phyloP scores from a whole-genome alignment of 2,797 vertebrate genomes.

The Menidia menidia region DNA sequence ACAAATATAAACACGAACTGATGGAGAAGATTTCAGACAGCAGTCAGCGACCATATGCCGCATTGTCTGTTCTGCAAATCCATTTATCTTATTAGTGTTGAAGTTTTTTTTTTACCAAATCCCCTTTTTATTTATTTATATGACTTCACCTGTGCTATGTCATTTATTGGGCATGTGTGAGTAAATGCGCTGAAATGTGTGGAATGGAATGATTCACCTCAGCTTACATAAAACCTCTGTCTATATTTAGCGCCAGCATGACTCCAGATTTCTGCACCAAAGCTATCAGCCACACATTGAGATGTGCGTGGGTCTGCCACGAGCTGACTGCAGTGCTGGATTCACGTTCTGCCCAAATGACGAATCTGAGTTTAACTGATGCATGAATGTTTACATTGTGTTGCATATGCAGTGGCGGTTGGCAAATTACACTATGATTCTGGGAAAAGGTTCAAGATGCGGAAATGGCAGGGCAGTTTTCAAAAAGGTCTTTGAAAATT shows the following conservation, averaged over 20 bases:
- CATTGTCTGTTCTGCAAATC: slow-evolving; percentile 22
- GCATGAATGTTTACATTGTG: slow-evolving; percentile 13
- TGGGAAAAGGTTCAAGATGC: neutral
- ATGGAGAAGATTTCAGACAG: slow-evolving; percentile 27
- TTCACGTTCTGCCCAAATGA: slow-evolving; percentile 51
- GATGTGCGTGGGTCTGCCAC: slow-evolving; percentile 79
- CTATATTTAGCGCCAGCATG: slow-evolving; percentile 86
- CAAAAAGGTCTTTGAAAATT: neutral
- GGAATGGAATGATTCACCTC: slow-evolving; percentile 84
- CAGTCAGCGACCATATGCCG: slow-evolving; percentile 27
- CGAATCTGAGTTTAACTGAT: slow-evolving; percentile 20
- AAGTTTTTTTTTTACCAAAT: slow-evolving; percentile 25
- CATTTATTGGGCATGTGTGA: slow-evolving; percentile 50
- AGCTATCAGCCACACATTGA: slow-evolving; percentile 83
- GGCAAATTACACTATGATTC: neutral
- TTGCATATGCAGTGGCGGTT: neutral
- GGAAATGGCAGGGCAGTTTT: neutral
- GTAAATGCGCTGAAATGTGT: slow-evolving; percentile 73
- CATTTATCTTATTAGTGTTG: slow-evolving; percentile 16
- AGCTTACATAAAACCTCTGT: slow-evolving; percentile 85
- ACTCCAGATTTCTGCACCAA: slow-evolving; percentile 82
- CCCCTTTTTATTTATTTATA: neutral
- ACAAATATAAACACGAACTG: neutral
- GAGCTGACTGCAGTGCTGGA: slow-evolving; percentile 70
- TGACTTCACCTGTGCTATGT: slow-evolving; percentile 58